A percentile compares a stretch with the other conserved stretches of the same genome.
Conservation (phyloP, 35 echinoderm and acorn worm species). For the Anneissia japonica region DNA sequence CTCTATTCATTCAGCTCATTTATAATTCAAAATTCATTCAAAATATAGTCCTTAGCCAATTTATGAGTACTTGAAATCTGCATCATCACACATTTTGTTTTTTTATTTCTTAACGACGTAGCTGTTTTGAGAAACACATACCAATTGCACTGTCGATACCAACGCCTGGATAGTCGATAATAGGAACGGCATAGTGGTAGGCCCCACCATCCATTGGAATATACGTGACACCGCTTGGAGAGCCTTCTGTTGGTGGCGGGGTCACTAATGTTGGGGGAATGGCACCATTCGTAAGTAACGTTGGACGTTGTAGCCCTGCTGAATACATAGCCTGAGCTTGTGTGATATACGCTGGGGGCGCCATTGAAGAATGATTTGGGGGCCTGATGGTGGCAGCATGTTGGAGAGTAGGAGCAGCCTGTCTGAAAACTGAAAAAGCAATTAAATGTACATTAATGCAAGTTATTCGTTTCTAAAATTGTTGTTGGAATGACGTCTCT, state of each 20-base stretch:
- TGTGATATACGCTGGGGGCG: not conserved
- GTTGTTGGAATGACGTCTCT: no score
- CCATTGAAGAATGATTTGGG: not conserved
- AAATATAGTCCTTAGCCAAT: not conserved
- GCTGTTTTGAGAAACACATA: not conserved
- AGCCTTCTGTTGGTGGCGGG: not conserved
- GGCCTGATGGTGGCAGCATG: not conserved
- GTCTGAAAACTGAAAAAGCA: not conserved
- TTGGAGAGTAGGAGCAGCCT: not conserved
- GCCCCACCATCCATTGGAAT: not conserved
- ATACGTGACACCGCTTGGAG: not conserved
- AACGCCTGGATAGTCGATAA: not conserved
- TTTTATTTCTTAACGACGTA: not conserved
- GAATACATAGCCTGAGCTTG: not conserved
- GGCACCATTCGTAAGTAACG: not conserved
- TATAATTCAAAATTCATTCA: not conserved
- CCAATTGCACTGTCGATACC: not conserved
- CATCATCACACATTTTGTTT: no score
- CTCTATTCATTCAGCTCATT: not conserved
- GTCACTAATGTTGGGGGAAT: not conserved
- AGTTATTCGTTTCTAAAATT: no score
- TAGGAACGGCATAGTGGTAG: not conserved
- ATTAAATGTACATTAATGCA: no score
- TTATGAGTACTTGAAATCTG: not conserved
- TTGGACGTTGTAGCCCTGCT: not conserved